phyloP scores from a whole-genome alignment of 2,888 invertebrate genomes.

The Troilus luridus region DNA sequence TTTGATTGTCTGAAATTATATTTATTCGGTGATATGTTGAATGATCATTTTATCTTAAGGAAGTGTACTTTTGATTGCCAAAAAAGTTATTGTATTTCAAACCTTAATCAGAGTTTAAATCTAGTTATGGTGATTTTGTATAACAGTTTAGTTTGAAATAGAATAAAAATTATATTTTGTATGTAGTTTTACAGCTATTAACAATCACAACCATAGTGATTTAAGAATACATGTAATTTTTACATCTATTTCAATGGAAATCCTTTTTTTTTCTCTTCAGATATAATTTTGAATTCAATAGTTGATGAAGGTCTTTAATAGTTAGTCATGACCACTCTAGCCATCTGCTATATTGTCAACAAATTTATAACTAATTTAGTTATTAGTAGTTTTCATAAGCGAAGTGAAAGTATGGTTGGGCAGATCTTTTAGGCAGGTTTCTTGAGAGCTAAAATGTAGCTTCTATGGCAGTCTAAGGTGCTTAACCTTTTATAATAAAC shows the following conservation, averaged over 20 bases:
- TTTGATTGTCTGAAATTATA: neutral
- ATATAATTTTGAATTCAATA: neutral
- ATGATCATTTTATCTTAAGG: neutral
- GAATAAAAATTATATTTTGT: neutral
- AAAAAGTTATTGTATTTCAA: neutral
- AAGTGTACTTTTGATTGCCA: neutral
- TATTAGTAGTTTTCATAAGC: slow-evolving; percentile 46
- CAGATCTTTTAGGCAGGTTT: slow-evolving; percentile 53
- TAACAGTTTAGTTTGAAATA: neutral
- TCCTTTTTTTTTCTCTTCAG: neutral
- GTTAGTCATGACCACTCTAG: slow-evolving; percentile 35
- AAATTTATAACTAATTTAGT: slow-evolving; percentile 41
- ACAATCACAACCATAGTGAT: neutral
- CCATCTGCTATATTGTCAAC: slow-evolving; percentile 47
- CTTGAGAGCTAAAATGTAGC: slow-evolving; percentile 28
- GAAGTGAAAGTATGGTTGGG: slow-evolving; percentile 54
- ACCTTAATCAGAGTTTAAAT: neutral
- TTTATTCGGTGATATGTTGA: neutral
- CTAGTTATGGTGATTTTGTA: neutral
- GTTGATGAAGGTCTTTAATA: slow-evolving; percentile 37
- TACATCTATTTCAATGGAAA: neutral
- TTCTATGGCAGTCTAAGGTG: slow-evolving; percentile 57
- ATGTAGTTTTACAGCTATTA: neutral
- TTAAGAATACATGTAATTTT: neutral
- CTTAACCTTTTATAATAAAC: slow-evolving; percentile 52